phyloP scores from a whole-genome alignment of 2,113 vertebrate genomes.

The Aspiorhynchus laticeps region DNA sequence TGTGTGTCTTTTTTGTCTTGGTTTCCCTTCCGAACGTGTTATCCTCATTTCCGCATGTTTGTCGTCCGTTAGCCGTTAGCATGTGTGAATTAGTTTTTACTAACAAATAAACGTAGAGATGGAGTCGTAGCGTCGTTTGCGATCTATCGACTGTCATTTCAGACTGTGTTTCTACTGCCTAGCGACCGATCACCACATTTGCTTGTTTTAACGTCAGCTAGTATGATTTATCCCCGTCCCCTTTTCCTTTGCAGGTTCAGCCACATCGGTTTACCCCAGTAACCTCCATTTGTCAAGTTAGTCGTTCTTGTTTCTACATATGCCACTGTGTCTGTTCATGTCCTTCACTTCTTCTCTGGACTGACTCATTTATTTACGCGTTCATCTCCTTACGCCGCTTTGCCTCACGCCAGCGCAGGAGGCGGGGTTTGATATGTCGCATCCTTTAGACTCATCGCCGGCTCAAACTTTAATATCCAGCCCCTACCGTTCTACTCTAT shows the following conservation, averaged over 20 bases:
- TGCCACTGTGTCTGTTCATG: constrained; percentile 76
- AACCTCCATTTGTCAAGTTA: constrained; percentile 98
- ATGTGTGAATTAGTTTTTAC: constrained; percentile 66
- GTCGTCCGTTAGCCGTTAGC: constrained; percentile 66
- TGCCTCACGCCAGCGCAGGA: constrained; percentile 83
- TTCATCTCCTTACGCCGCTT: constrained; percentile 79
- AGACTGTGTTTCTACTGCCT: constrained; percentile 53
- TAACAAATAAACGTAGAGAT: constrained; percentile 63
- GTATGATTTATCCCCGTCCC: constrained; percentile 79
- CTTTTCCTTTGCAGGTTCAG: constrained; percentile 94
- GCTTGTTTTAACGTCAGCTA: constrained; percentile 71
- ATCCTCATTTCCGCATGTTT: constrained; percentile 22
- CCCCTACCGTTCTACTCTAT: constrained; percentile 72
- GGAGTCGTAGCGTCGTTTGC: constrained; percentile 39
- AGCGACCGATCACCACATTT: constrained; percentile 77
- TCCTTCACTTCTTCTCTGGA: constrained; percentile 76
- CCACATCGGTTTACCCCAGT: constrained; percentile 90
- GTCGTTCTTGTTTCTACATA: constrained; percentile 92
- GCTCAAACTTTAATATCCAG: constrained; percentile 84
- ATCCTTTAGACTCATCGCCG: constrained; percentile 77
- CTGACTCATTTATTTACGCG: constrained; percentile 75
- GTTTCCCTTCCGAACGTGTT: not conserved
- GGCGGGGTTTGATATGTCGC: constrained; percentile 79
- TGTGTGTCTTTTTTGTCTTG: not conserved
- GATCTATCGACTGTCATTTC: constrained; percentile 55